Evolutionary conservation across 2,888 invertebrate species (phyloP), one percentile per base, ranked within the genome.

Genomic region (Parnassius smintheus): DNA sequence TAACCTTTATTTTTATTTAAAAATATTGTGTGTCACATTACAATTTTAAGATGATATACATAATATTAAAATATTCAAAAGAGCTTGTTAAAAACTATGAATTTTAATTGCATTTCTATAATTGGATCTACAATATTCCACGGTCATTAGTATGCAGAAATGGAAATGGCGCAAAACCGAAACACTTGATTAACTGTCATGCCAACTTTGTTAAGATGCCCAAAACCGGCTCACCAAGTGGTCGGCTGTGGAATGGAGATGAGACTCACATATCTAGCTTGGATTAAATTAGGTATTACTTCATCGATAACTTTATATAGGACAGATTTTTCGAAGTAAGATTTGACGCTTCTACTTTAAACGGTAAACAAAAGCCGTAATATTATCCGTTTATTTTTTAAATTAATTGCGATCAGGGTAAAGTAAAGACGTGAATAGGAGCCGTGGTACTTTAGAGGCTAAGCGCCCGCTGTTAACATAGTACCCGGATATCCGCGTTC

Each of bases 141-240:
- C 13, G 22, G n/a, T 11, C 10, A 42, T 52, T 50, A 45, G n/a
- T 42, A 61, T 42, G 55, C 18, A 41, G 50, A 41, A 59, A 51
- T 59, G 62, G 58, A 63, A 63, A 55, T 59, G 54, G 55, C 51
- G 62, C 45, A 59, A 50, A 44, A 59, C 50, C 11, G 42, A 18
- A 50, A 58, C 42, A 22, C 49, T 22, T 48, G 10, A 12, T 18
- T 10, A 56, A 53, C 22, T 42, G 2, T 18, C 53, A 42, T 44
- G 11, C 35, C 46, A 10, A 3, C 35, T 35, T 35, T 35, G 51
- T 60, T 25, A 41, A 42, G 57, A 53, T 64, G 71, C 56, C 61
- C 65, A 59, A 68, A 73, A 70, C 71, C 70, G 71, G 75, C 70
- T 69, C 70, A 65, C 59, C 59, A 74, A 74, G 73, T 76, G 63